Conservation (phyloP, 92 coral and sea anemone genomes). For the Epizoanthus scotinus region DNA sequence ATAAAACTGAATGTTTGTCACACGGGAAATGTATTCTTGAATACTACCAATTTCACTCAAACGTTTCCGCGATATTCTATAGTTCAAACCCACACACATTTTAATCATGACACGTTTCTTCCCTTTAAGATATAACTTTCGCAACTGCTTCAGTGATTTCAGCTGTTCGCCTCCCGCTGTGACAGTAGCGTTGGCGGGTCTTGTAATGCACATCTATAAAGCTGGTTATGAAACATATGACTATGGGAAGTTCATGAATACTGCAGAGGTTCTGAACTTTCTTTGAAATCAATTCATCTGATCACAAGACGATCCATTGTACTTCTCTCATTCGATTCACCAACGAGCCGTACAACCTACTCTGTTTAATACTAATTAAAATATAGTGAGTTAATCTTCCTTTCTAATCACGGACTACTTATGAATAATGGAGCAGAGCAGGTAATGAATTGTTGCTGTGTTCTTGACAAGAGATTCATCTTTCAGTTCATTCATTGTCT, state of each 20-base stretch:
- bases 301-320: background rate
- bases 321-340: background rate
- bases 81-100: background rate
- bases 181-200: slow-evolving; percentile 5
- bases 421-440: background rate
- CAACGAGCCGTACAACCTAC: background rate
- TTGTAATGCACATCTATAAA: background rate
- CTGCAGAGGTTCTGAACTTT: background rate
- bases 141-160: slow-evolving; percentile 12
- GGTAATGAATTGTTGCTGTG: background rate
- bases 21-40: background rate
- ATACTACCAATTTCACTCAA: background rate
- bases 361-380: background rate
- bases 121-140: background rate
- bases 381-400: slow-evolving; percentile 4
- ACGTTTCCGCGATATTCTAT: background rate
- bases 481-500: background rate
- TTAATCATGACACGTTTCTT: background rate
- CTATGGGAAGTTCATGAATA: no score
- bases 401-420: background rate
- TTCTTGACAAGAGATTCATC: background rate
- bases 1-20: background rate
- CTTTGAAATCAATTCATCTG: background rate
- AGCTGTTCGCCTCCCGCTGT: slow-evolving; percentile 22
- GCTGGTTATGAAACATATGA: no score